phyloP scores from a whole-genome alignment of 2,888 invertebrate genomes.

The Sipha maydis region DNA sequence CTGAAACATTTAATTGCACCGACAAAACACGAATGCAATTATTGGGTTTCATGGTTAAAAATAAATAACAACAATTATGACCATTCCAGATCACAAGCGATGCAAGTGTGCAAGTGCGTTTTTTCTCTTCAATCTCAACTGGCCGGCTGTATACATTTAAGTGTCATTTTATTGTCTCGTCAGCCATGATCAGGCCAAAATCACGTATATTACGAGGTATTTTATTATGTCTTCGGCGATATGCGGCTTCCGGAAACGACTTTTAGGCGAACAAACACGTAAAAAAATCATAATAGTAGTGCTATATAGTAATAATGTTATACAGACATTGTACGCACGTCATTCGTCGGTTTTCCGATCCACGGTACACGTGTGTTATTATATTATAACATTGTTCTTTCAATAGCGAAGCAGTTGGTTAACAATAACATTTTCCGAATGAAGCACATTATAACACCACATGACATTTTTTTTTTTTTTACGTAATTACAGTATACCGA shows the following conservation, averaged over 20 bases:
- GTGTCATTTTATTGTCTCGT: neutral
- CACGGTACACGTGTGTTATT: neutral
- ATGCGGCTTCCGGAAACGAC: neutral
- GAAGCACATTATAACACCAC: neutral
- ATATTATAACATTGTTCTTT: neutral
- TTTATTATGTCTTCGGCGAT: too few species aligned
- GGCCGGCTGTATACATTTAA: neutral
- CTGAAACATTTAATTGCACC: too few species aligned
- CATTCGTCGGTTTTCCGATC: slow-evolving; percentile 1
- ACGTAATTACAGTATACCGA: neutral
- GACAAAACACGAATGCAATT: too few species aligned
- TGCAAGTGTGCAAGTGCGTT: neutral
- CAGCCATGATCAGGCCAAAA: neutral
- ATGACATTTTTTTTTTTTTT: neutral
- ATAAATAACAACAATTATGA: neutral
- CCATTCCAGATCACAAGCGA: neutral
- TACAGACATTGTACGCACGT: neutral
- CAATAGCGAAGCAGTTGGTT: neutral
- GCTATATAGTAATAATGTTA: too few species aligned
- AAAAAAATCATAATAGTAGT: too few species aligned
- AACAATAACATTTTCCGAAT: slow-evolving; percentile 6
- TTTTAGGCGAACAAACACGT: neutral
- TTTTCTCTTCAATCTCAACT: neutral
- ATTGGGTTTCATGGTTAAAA: neutral
- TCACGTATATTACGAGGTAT: neutral